These are phyloP conservation scores for Syngnathoides biaculeatus DNA, from an alignment of 2,113 vertebrate species.

Conservation along the genomic window DNA sequence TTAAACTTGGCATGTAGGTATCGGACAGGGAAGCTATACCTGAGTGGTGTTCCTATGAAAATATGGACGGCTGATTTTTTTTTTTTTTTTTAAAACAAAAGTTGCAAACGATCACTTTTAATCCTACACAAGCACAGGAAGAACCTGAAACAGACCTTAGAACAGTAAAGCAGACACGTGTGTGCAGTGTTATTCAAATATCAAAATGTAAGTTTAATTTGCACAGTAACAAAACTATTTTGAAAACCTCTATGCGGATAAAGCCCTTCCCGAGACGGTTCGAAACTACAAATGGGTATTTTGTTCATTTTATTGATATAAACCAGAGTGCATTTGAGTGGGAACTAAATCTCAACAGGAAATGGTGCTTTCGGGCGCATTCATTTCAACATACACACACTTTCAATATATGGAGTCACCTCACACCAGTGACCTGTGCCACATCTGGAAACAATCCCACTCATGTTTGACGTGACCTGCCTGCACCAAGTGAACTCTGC, in stretches of 20 bases:
- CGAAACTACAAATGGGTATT: constrained; percentile 15
- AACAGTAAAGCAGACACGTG: background rate
- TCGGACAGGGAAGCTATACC: no score
- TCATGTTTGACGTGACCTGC: constrained; percentile 92
- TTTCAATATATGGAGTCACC: constrained; percentile 42
- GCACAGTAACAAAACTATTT: background rate
- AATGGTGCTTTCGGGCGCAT: constrained; percentile 87
- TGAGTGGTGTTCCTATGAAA: no score
- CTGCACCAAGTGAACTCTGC: constrained; percentile 86
- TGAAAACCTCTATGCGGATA: background rate
- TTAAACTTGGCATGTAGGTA: no score
- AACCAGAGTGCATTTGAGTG: constrained; percentile 79
- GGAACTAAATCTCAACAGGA: constrained; percentile 89
- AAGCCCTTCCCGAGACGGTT: constrained; percentile 23
- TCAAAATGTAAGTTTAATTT: background rate
- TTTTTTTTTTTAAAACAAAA: no score
- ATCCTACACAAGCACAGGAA: background rate
- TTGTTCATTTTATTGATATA: constrained; percentile 75
- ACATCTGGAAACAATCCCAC: constrained; percentile 96
- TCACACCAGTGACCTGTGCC: constrained; percentile 73
- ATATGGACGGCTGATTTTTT: no score
- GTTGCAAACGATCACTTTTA: no score
- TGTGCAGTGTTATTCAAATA: background rate
- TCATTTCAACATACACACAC: constrained; percentile 72
- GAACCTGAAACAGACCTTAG: background rate